Evolutionary conservation across 2,113 vertebrate genomes (phyloP), one percentile per base, ranked within the genome.

Genomic region (Atherinomorus stipes): DNA sequence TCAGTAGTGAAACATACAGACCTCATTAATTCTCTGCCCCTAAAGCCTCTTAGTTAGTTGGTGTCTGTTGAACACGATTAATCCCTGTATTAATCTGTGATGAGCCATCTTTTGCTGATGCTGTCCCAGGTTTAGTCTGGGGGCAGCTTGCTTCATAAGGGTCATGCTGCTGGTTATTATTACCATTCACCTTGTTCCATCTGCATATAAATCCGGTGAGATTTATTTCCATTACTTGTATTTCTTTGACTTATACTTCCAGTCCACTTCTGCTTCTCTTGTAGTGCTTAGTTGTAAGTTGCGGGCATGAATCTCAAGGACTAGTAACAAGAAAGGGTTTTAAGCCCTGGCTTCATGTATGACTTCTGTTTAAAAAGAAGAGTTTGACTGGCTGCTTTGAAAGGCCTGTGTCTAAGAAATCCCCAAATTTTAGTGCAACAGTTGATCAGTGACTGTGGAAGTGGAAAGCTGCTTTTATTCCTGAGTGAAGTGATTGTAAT

Each of bases 81-180:
- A 90, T 91, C 89, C 83, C 59, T 81, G 61, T 66, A 28, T 76
- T 90, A 89, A 92, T 91, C 88, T 88, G 77, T 81, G 80, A 60
- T 67, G 88, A 88, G 84, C 87, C 40, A 15, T 42, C 83, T 57
- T 78, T 60, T 83, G 77, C 76, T 86, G 85, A 80, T 80, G 64
- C 65, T 74, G 76, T 69, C 56, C 56, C 77, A 78, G 71, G 85
- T 71, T 88, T 57, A 82, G 56, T 67, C 52, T 18, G 31, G 22
- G 74, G 69, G 60, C 76, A 86, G 57, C 37, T 73, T 78, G 42
- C 68, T 51, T 66, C 72, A 22, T 61, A n/a, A n/a, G n/a, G n/a
- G n/a, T n/a, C n/a, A 71, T 28, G 40, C 50, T 64, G 60, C 51
- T 56, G 57, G 49, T 83, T 8, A 34, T 4, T 34, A 34, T 34